These are phyloP conservation scores for Achlya flavicornis DNA, from an alignment of 2,888 invertebrate genomes.

Conservation along the genomic window DNA sequence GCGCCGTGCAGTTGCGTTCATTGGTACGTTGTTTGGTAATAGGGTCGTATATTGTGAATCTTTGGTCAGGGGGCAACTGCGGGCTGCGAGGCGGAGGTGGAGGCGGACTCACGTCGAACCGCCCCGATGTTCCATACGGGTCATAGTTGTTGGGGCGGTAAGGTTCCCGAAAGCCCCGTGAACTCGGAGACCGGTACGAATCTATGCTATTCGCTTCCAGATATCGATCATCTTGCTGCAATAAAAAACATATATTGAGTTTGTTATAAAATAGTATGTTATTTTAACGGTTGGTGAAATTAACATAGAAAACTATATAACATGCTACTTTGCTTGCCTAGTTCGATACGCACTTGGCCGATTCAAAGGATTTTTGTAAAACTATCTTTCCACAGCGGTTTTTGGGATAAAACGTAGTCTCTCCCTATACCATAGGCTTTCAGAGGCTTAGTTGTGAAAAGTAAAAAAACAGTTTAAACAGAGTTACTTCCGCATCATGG, in stretches of 20 bases:
- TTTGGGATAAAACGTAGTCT: too few species aligned
- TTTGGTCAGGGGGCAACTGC: constrained; percentile 45
- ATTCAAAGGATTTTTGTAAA: too few species aligned
- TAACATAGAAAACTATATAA: too few species aligned
- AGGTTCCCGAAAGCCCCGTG: constrained; percentile 19
- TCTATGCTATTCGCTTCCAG: constrained; percentile 42
- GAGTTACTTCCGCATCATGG: too few species aligned
- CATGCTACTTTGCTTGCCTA: too few species aligned
- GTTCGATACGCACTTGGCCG: too few species aligned
- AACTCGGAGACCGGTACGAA: constrained; percentile 31
- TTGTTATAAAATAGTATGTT: too few species aligned
- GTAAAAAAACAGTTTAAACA: too few species aligned
- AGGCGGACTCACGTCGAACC: constrained; percentile 37
- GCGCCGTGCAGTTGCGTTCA: constrained; percentile 86
- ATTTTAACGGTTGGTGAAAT: too few species aligned
- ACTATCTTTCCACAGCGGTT: too few species aligned
- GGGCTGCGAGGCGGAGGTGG: constrained; percentile 27
- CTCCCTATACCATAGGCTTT: too few species aligned
- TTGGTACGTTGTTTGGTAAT: constrained; percentile 67
- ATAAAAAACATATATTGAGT: constrained; percentile 17
- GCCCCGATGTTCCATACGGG: constrained; percentile 42
- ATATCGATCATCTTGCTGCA: constrained; percentile 48
- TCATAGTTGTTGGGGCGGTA: constrained; percentile 11
- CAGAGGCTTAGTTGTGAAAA: too few species aligned
- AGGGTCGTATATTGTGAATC: constrained; percentile 69